Conservation (phyloP, 2,888 invertebrate species). For the Drosophila pegasa region DNA sequence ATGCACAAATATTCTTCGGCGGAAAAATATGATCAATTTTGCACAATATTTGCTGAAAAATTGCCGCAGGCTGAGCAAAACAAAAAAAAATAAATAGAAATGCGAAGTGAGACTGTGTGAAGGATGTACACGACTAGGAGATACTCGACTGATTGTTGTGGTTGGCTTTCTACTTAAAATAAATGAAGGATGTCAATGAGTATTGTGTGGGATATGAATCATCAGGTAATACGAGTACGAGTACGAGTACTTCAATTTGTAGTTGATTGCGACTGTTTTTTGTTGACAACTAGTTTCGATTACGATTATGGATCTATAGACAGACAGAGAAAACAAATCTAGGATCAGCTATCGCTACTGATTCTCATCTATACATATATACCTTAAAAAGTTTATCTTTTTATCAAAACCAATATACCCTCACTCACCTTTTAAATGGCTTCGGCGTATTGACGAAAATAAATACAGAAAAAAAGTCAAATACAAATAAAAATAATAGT, state of each 20-base stretch:
- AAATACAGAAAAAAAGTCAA: background rate
- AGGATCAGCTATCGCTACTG: background rate
- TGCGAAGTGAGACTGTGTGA: background rate
- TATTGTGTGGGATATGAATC: too few relatives aligned
- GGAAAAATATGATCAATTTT: constrained; percentile 46
- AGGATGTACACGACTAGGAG: background rate
- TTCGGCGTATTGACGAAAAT: background rate
- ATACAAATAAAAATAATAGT: background rate
- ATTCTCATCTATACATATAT: background rate
- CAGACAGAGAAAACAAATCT: background rate
- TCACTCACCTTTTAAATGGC: background rate
- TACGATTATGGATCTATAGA: too few relatives aligned
- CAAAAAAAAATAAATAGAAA: constrained; percentile 4
- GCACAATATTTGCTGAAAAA: constrained; percentile 30
- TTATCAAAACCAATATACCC: background rate
- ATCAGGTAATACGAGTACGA: too few relatives aligned
- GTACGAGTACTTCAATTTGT: too few relatives aligned
- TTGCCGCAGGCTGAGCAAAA: constrained; percentile 21
- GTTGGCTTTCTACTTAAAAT: too few relatives aligned
- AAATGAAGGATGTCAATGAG: too few relatives aligned
- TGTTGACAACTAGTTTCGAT: too few relatives aligned
- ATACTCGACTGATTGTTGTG: background rate
- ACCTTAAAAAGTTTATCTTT: too few relatives aligned
- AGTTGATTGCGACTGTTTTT: too few relatives aligned
- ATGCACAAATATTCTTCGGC: constrained; percentile 11